A percentile compares a stretch with the other conserved stretches of the same genome.
Conservation (phyloP, 2,888 invertebrate species). For the Acanthosepion pharaonis region DNA sequence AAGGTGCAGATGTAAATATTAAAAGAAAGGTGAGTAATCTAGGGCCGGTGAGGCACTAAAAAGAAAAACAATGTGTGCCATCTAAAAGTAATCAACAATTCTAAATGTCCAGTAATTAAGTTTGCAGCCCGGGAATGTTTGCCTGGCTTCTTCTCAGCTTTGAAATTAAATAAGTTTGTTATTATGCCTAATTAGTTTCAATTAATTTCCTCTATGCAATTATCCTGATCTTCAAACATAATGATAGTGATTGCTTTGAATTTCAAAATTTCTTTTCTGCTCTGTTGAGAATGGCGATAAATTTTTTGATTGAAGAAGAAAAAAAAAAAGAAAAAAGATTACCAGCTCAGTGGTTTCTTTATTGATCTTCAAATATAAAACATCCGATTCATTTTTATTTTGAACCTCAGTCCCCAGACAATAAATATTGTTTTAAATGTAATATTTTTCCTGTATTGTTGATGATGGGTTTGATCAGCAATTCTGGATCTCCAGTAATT, state of each 20-base stretch:
- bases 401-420: too few species aligned
- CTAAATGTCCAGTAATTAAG: not conserved
- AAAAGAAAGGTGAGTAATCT: slow-evolving; percentile 68
- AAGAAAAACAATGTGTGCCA: too few species aligned
- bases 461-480: too few species aligned
- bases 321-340: not conserved
- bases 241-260: not conserved
- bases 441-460: too few species aligned
- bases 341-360: not conserved
- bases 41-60: too few species aligned
- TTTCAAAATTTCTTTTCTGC: not conserved
- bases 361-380: not conserved
- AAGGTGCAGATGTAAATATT: slow-evolving; percentile 70
- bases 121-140: not conserved
- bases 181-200: not conserved
- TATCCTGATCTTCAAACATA: not conserved
- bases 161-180: not conserved
- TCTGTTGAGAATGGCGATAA: not conserved
- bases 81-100: too few species aligned
- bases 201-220: not conserved
- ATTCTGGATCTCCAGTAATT: too few species aligned
- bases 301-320: not conserved
- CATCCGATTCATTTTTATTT: not conserved
- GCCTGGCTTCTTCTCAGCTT: not conserved
- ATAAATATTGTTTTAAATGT: too few species aligned